Evolutionary conservation across 2,888 invertebrate species (phyloP), one percentile per base, ranked within the genome.

Genomic region (Lymantria dispar): DNA sequence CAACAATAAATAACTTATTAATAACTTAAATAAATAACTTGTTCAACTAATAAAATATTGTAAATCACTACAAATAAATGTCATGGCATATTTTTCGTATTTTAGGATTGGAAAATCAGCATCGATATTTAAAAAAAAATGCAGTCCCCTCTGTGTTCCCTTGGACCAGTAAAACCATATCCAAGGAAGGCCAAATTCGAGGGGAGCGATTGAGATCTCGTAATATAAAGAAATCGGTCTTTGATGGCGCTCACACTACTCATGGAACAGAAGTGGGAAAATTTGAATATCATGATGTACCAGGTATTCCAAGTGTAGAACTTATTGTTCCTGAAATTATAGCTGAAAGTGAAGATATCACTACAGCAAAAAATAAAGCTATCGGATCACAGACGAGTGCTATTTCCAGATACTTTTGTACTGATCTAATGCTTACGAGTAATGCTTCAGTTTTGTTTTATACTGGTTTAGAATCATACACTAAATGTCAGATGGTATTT

Each of bases 401-500:
- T 13, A 13, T 39, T 13, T 39, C 13, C 5, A 39, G 13, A 13
- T 39, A 13, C 3, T 39, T 39, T 14, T 39, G 13, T 1, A 39
- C 39, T 13, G 39, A 39, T 12, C 12, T 39, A 7, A 13, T 39
- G 13, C 3, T 39, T 13, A 9, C 39, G 5, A 14, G 13, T 39
- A 3, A 39, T 39, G 14, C 12, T 12, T 31, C 31, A 13, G 13
- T 43, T 8, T 13, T 12, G 30, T 43, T 8, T 31, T 43, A 30
- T 31, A 43, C 43, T 12, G 43, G 31, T 10, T 31, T 43, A 43
- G 43, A 43, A 31, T 12, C 43, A 43, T 44, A 11, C 14, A 15
- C 13, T 40, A 48, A 42, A 29, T 42, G 7, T 42, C 5, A 3
- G 15, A 22, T 42, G 37, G 56, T 52, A 13, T 52, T 42, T 8